Conservation (phyloP, 2,888 invertebrate genomes). For the Synanthedon vespiformis region DNA sequence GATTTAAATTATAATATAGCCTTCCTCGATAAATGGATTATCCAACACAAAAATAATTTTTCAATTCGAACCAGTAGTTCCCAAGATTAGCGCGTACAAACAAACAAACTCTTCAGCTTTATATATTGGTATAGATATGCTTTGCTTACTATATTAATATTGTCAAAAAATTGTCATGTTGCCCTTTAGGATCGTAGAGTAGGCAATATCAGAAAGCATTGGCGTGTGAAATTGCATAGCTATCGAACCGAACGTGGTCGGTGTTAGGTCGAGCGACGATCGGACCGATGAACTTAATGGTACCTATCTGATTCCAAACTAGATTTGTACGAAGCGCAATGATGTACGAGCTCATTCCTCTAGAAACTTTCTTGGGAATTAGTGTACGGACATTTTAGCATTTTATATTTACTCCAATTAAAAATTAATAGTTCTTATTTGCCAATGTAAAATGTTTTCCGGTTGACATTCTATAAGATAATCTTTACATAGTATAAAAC, state of each 20-base stretch:
- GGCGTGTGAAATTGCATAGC: slow-evolving; percentile 49
- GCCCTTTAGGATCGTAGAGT: slow-evolving; percentile 17
- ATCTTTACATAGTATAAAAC: too few species aligned
- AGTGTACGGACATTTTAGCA: not conserved
- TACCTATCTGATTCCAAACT: slow-evolving; percentile 17
- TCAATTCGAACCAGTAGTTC: too few species aligned
- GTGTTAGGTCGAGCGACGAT: slow-evolving; percentile 13
- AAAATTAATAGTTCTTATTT: too few species aligned
- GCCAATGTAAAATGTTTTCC: too few species aligned
- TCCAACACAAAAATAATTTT: too few species aligned
- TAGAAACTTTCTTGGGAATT: slow-evolving; percentile 1
- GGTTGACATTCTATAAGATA: too few species aligned
- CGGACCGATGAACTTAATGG: slow-evolving; percentile 18
- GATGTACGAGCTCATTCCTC: slow-evolving; percentile 7
- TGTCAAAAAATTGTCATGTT: slow-evolving; percentile 5
- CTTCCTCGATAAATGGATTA: too few species aligned
- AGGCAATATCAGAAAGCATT: slow-evolving; percentile 40
- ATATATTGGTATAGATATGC: too few species aligned
- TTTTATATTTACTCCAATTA: not conserved
- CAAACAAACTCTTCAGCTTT: too few species aligned
- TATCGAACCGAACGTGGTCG: slow-evolving; percentile 18
- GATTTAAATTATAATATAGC: too few species aligned
- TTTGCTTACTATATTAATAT: too few species aligned
- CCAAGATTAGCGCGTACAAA: too few species aligned
- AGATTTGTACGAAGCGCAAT: slow-evolving; percentile 3